Evolutionary conservation across 2,113 vertebrate genomes (phyloP).

Genomic region (Bos taurus): ARS-UCD2.0 NC_037357.1:101374001-101374500

Average conservation of each 20-base stretch:
- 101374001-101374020: conserved; percentile 20
- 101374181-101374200: conserved; percentile 70
- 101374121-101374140: conserved; percentile 74
- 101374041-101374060: conserved; percentile 71
- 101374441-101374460: not conserved
- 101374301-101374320: conserved; percentile 21
- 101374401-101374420: not conserved
- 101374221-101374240: conserved; percentile 69
- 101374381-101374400: conserved; percentile 22
- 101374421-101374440: not conserved
- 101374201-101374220: conserved; percentile 72
- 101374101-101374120: conserved; percentile 77
- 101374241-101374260: conserved; percentile 72
- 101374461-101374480: not conserved
- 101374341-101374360: conserved; percentile 43
- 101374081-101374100: conserved; percentile 69
- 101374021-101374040: conserved; percentile 53
- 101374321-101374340: conserved; percentile 17
- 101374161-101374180: conserved; percentile 64
- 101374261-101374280: conserved; percentile 54
- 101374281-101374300: conserved; percentile 10
- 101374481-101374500: not conserved
- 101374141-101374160: conserved; percentile 64
- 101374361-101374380: conserved; percentile 53
- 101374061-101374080: conserved; percentile 76